Evolutionary conservation across 1,140 invertebrate genomes (phyloP).

Genomic region (Drosophila parabipectinata): DNA sequence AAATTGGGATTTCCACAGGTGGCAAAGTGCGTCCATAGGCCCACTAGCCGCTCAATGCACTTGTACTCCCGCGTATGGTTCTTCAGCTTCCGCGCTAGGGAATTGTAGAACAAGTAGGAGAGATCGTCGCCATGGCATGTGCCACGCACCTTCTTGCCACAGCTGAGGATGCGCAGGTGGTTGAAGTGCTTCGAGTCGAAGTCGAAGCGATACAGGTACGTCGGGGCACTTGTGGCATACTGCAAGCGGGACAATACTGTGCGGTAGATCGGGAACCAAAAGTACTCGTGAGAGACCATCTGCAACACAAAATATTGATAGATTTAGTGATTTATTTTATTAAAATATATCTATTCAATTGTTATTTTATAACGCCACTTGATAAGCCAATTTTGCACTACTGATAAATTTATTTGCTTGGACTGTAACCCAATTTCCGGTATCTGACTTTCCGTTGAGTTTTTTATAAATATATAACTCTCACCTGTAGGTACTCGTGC

Average conservation of each 20-base stretch:
- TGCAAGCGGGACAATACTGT: slow-evolving; percentile 80
- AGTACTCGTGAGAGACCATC: slow-evolving; percentile 84
- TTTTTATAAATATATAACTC: not conserved
- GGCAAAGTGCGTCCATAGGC: slow-evolving; percentile 84
- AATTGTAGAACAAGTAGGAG: slow-evolving; percentile 87
- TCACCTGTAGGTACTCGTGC: slow-evolving; percentile 76
- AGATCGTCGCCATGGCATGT: slow-evolving; percentile 88
- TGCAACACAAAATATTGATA: slow-evolving; percentile 13
- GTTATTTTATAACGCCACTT: too few species aligned
- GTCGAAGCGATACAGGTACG: slow-evolving; percentile 85
- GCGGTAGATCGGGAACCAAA: slow-evolving; percentile 84
- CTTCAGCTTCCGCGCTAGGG: slow-evolving; percentile 83
- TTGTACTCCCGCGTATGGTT: slow-evolving; percentile 78
- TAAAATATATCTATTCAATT: too few species aligned
- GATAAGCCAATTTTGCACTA: too few species aligned
- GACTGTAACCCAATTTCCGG: not conserved
- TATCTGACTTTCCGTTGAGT: not conserved
- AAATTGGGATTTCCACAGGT: slow-evolving; percentile 82
- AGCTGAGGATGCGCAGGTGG: slow-evolving; percentile 82
- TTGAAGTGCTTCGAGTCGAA: slow-evolving; percentile 83
- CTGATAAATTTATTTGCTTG: too few species aligned
- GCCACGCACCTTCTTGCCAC: slow-evolving; percentile 80
- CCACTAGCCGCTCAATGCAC: slow-evolving; percentile 80
- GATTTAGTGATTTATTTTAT: too few species aligned
- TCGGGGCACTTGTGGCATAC: slow-evolving; percentile 75